Evolutionary conservation across 2,113 vertebrate genomes (phyloP).

Genomic region (Melanerpes aurifrons): DNA sequence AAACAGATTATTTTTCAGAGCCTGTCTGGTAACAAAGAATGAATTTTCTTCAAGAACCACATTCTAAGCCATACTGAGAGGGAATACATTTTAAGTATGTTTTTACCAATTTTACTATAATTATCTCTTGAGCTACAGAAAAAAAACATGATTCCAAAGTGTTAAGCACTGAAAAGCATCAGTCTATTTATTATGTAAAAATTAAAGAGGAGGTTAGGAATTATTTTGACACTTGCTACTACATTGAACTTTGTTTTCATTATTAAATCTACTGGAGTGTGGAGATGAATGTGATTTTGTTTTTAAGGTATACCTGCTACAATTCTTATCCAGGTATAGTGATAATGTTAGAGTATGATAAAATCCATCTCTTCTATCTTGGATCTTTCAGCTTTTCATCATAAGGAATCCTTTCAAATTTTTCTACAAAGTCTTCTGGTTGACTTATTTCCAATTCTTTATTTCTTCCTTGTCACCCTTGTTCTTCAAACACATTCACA

Average conservation of each 20-base stretch:
- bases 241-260: background rate
- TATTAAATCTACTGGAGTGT: background rate
- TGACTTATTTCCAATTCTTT: background rate
- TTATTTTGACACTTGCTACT: background rate
- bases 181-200: background rate
- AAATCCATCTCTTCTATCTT: background rate
- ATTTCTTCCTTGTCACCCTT: background rate
- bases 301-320: background rate
- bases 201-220: background rate
- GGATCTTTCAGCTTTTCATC: background rate
- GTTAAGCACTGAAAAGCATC: background rate
- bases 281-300: background rate
- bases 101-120: background rate
- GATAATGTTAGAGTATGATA: background rate
- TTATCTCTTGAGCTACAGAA: background rate
- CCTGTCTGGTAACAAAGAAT: background rate
- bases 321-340: background rate
- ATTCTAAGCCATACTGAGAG: background rate
- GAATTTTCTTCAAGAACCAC: background rate
- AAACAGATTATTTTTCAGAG: background rate
- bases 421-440: background rate
- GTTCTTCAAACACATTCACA: background rate
- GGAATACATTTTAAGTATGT: background rate
- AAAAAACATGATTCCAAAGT: background rate
- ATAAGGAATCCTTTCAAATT: background rate